Evolutionary conservation across 2,888 invertebrate genomes (phyloP).

Genomic region (Polymixis lichenea): DNA sequence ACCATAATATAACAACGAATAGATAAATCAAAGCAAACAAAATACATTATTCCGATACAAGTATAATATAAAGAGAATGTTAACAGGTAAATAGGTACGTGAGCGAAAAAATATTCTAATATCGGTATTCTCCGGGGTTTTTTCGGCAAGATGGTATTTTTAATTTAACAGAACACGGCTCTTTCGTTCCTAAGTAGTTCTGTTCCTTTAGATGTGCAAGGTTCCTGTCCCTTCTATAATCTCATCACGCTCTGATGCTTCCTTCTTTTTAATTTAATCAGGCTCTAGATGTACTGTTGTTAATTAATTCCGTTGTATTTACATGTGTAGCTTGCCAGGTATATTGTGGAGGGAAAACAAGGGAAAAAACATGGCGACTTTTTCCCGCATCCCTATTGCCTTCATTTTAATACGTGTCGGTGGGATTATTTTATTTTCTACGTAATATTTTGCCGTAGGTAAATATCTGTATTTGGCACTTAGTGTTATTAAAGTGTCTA

Average conservation of each 20-base stretch:
- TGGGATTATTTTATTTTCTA: constrained; percentile 29
- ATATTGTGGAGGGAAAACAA: constrained; percentile 31
- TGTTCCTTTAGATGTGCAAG: constrained; percentile 39
- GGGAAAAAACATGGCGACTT: constrained; percentile 22
- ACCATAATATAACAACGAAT: constrained; percentile 44
- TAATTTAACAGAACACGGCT: constrained; percentile 63
- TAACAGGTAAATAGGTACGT: constrained; percentile 58
- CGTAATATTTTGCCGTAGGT: constrained; percentile 1
- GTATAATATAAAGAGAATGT: constrained; percentile 55
- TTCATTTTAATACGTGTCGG: constrained; percentile 24
- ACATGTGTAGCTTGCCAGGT: constrained; percentile 47
- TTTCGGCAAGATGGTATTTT: constrained; percentile 65
- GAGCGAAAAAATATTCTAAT: constrained; percentile 59
- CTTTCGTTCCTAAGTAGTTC: constrained; percentile 47
- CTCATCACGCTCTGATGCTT: constrained; percentile 51
- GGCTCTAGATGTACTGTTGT: constrained; percentile 23
- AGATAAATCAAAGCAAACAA: constrained; percentile 62
- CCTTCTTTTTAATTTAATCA: constrained; percentile 62
- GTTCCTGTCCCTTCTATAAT: constrained; percentile 36
- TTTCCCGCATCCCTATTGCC: constrained; percentile 18
- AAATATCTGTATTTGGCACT: constrained; percentile 20
- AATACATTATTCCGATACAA: constrained; percentile 49
- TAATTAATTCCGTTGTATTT: constrained; percentile 60
- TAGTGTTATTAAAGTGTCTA: constrained; percentile 14
- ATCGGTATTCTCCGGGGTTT: constrained; percentile 56